Percentiles rank a stretch among this genome's conserved stretches.
Evolutionary conservation across 2,797 vertebrate species (phyloP).

Genomic region (Apogon talboti): DNA sequence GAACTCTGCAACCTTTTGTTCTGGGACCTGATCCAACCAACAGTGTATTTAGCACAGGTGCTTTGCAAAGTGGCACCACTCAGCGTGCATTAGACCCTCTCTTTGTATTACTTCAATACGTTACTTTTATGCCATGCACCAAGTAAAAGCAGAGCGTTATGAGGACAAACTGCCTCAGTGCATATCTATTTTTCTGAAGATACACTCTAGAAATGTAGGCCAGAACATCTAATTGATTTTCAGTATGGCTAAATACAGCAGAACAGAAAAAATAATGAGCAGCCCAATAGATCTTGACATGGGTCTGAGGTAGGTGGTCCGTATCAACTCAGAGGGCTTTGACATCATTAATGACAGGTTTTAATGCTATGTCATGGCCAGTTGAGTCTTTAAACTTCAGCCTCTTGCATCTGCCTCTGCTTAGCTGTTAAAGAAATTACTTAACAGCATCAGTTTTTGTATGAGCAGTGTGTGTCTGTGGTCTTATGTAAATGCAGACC

Average conservation of each 20-base stretch:
- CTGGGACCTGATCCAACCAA: constrained; percentile 44
- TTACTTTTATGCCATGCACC: not conserved
- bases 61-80: constrained; percentile 28
- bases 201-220: not conserved
- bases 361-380: constrained; percentile 35
- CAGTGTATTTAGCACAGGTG: constrained; percentile 27
- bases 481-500: constrained; percentile 15
- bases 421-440: constrained; percentile 31
- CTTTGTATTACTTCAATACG: not conserved
- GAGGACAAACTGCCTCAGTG: not conserved
- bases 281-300: constrained; percentile 3
- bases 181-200: not conserved
- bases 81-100: not conserved
- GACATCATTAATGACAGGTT: constrained; percentile 38
- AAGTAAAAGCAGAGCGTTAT: not conserved
- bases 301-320: constrained; percentile 9
- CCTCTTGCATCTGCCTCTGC: constrained; percentile 34
- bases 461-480: constrained; percentile 8
- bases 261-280: constrained; percentile 13
- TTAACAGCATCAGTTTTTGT: constrained; percentile 31
- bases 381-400: constrained; percentile 42
- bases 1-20: constrained; percentile 74
- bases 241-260: not conserved
- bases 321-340: not conserved
- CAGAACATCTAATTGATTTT: not conserved